phyloP scores from a whole-genome alignment of 2,113 vertebrate species.

The Shinisaurus crocodilurus region DNA sequence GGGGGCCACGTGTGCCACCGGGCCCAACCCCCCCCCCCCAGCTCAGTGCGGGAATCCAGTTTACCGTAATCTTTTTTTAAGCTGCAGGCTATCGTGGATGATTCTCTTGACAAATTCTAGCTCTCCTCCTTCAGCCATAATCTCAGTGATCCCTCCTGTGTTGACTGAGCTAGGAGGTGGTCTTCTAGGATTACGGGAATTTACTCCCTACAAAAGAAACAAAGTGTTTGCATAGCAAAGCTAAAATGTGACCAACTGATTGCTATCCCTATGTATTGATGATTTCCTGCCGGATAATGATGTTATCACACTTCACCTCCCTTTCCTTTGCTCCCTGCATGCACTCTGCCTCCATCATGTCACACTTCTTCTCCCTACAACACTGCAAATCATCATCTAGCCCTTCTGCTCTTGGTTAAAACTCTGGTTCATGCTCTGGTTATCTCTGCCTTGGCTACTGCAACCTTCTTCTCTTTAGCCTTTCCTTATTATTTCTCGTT shows the following conservation, averaged over 20 bases:
- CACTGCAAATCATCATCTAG: background rate
- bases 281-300: background rate
- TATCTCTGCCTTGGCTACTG: too few relatives aligned
- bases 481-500: background rate
- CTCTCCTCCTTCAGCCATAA: conserved; percentile 98
- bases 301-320: background rate
- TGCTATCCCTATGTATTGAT: background rate
- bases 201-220: conserved; percentile 86
- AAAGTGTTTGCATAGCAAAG: conserved; percentile 1
- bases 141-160: conserved; percentile 97
- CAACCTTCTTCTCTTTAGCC: background rate
- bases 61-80: conserved; percentile 93
- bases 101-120: conserved; percentile 99
- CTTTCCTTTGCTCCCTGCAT: background rate
- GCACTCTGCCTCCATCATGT: background rate
- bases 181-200: conserved; percentile 95
- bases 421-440: background rate
- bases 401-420: background rate
- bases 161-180: conserved; percentile 97
- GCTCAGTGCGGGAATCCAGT: too few relatives aligned
- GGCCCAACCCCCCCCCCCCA: too few relatives aligned
- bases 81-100: conserved; percentile 98
- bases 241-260: background rate
- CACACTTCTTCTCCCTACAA: background rate
- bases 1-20: too few relatives aligned